A percentile compares a stretch with the other conserved stretches of the same genome.
These are phyloP conservation scores for Galaxea fascicularis DNA, from an alignment of 92 coral and sea anemone genomes.

Conservation along the genomic window DNA sequence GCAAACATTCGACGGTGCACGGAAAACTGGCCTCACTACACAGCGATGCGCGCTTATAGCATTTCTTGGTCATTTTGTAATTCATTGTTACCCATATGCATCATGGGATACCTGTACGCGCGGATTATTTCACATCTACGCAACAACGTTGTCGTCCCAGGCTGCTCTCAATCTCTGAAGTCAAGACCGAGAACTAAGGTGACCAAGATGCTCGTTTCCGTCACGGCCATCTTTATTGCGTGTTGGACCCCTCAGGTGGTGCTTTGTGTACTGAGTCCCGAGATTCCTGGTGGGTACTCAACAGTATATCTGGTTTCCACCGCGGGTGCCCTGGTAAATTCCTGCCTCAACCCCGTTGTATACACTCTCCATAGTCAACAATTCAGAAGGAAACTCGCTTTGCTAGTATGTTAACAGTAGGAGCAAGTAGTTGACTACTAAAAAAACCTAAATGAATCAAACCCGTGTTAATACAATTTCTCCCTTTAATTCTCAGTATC, in stretches of 20 bases:
- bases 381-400: constrained; percentile 30
- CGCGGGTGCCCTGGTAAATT: constrained; percentile 22
- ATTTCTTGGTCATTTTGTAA: constrained; percentile 7
- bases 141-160: constrained; percentile 1
- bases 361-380: constrained; percentile 36
- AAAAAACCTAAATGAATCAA: too few species aligned
- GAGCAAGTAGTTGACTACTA: background rate
- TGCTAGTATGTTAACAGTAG: background rate
- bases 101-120: constrained; percentile 40
- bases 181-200: constrained; percentile 9
- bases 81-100: constrained; percentile 21
- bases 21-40: background rate
- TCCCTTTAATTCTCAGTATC: too few species aligned
- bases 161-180: background rate
- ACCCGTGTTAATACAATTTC: too few species aligned
- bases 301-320: background rate
- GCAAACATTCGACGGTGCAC: background rate
- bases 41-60: background rate
- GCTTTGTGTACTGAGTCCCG: constrained; percentile 14
- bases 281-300: constrained; percentile 23
- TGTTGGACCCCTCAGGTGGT: constrained; percentile 34
- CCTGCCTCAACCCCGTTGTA: constrained; percentile 36
- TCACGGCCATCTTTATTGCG: constrained; percentile 12
- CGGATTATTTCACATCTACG: constrained; percentile 21
- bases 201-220: constrained; percentile 35